Conservation (phyloP, 2,113 vertebrate species). For the Porphyrio hochstetteri region DNA sequence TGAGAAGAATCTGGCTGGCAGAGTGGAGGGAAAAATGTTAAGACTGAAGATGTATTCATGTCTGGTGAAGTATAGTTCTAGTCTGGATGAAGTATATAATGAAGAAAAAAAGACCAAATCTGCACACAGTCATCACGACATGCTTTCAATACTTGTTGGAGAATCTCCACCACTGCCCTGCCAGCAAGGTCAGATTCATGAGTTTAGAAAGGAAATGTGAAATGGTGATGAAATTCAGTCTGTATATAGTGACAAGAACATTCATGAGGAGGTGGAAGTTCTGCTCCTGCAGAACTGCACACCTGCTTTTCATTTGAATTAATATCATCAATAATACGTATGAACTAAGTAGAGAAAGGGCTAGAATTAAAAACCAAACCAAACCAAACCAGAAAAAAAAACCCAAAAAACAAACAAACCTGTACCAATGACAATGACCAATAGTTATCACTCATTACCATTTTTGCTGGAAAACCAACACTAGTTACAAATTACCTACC, state of each 20-base stretch:
- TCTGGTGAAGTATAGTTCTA: not conserved
- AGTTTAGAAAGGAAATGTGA: not conserved
- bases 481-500: not conserved
- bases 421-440: not conserved
- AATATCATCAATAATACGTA: not conserved
- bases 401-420: no score
- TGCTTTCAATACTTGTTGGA: not conserved
- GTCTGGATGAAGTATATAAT: not conserved
- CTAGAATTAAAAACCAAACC: accelerated
- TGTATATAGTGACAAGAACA: not conserved
- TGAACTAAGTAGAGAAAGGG: not conserved
- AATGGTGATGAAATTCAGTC: not conserved
- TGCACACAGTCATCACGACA: not conserved
- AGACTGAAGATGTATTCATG: not conserved
- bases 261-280: not conserved
- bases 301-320: not conserved
- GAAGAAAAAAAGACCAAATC: not conserved
- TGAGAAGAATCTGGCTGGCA: not conserved
- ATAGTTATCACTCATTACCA: not conserved
- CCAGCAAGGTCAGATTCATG: not conserved
- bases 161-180: not conserved
- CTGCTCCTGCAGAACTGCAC: not conserved
- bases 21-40: not conserved
- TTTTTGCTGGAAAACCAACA: not conserved
- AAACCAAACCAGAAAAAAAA: no score